Conservation (phyloP, 2,797 vertebrate genomes). For the Sebastes cheni region DNA sequence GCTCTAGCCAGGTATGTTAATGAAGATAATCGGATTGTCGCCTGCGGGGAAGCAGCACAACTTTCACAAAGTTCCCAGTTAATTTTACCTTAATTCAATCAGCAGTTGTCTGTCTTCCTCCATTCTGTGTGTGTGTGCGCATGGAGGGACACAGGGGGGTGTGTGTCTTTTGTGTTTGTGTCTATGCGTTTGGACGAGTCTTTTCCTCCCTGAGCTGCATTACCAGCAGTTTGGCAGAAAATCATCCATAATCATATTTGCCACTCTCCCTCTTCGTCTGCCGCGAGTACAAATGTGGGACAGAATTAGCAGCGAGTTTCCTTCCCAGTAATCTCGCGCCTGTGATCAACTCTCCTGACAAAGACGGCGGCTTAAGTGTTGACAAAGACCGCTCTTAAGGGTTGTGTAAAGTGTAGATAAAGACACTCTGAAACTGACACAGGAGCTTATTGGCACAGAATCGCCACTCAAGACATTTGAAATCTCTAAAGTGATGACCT, state of each 20-base stretch:
- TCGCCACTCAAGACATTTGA: background rate
- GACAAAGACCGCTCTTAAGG: background rate
- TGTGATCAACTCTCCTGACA: conserved; percentile 31
- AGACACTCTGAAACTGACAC: background rate
- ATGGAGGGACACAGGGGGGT: background rate
- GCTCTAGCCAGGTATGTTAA: conserved; percentile 68
- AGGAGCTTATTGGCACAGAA: background rate
- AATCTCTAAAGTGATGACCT: conserved; percentile 24
- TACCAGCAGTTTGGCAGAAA: conserved; percentile 65
- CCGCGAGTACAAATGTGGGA: conserved; percentile 41
- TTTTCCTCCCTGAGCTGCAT: conserved; percentile 37
- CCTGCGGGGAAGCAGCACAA: conserved; percentile 41
- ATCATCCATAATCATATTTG: conserved; percentile 66
- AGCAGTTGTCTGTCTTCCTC: conserved; percentile 21
- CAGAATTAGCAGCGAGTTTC: conserved; percentile 50
- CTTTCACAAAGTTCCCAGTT: conserved; percentile 56
- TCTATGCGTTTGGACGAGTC: conserved; percentile 9
- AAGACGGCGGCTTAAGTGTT: conserved; percentile 14
- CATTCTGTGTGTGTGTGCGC: background rate
- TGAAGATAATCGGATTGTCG: conserved; percentile 63
- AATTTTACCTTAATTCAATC: conserved; percentile 66
- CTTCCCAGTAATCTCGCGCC: conserved; percentile 28
- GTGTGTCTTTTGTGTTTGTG: background rate
- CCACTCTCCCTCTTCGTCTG: conserved; percentile 41
- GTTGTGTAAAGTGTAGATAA: background rate